Evolutionary conservation across 2,888 invertebrate genomes (phyloP), one percentile per base, ranked within the genome.

Genomic region (Herminia tarsipennalis): DNA sequence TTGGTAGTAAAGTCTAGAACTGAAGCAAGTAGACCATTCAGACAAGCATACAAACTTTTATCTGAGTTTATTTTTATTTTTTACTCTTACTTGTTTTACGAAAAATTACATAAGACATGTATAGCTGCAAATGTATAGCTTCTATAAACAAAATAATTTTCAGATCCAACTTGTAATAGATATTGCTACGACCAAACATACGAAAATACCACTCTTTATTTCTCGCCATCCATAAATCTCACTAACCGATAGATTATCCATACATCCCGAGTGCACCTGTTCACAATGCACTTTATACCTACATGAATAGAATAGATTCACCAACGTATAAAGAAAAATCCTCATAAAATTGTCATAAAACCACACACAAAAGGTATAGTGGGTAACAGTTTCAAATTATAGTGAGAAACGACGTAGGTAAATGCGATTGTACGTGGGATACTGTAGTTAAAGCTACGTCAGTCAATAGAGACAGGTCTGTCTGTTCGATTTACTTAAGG

Each of bases 401-500:
- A 60, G 25, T 48, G 36, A 30, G 42, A 29, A 42, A 35, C 41
- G 41, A 35, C 28, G 37, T 38, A 24, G 44, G 61, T 59, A 66
- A 52, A 78, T 78, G 21, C 38, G 8, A 29, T 29, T 29, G 75
- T 76, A 80, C 75, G 69, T 79, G 69, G 69, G 69, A 70, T 74
- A 65, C 70, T 67, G 62, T 59, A 76, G 78, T 78, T 83, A 78
- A 78, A 78, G 78, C 76, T 71, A 67, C 76, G 86, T 87, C 88
- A 85, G 77, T 88, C 84, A 86, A 76, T 77, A 71, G 73, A 81
- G 78, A 76, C 78, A 78, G 70, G 78, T 73, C 79, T 84, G 87
- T 83, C 88, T 80, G 83, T 76, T 86, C 86, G 75, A 86, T 84
- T 87, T 84, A 86, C 84, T 81, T 77, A 73, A 73, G 72, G 42